Evolutionary conservation across 1,140 invertebrate genomes (phyloP).

Genomic region (Macrosteles quadrilineatus): DNA sequence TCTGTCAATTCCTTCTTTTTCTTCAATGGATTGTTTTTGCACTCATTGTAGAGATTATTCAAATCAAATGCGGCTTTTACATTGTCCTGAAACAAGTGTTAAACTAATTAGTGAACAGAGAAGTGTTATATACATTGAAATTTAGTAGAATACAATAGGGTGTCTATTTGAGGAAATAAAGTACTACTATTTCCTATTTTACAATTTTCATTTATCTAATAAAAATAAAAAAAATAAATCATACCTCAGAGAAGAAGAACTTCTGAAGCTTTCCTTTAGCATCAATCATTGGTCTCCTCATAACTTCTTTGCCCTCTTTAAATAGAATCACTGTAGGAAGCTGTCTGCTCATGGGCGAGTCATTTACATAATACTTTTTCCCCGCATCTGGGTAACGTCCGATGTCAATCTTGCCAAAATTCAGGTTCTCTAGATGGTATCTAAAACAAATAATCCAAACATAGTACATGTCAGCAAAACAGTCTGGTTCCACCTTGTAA

Average conservation of each 20-base stretch:
- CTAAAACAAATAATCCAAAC: too few species aligned
- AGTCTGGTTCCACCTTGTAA: too few species aligned
- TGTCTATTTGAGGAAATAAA: too few species aligned
- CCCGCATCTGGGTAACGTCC: constrained; percentile 89
- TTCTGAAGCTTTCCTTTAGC: constrained; percentile 78
- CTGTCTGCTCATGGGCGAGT: constrained; percentile 89
- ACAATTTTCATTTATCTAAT: not conserved
- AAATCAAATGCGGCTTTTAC: constrained; percentile 86
- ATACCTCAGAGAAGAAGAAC: constrained; percentile 67
- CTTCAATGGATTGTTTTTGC: constrained; percentile 57
- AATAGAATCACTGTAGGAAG: constrained; percentile 92
- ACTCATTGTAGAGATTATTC: constrained; percentile 82
- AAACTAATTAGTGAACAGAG: too few species aligned
- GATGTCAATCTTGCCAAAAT: constrained; percentile 96
- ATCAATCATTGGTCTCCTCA: constrained; percentile 80
- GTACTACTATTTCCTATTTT: not conserved
- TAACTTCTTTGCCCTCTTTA: constrained; percentile 81
- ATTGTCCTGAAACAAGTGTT: constrained; percentile 87
- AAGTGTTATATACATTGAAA: too few species aligned
- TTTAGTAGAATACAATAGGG: too few species aligned
- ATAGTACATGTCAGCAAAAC: not conserved
- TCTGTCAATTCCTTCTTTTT: constrained; percentile 32
- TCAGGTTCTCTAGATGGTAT: constrained; percentile 81
- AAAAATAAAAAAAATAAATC: constrained; percentile 15
- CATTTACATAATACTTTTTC: constrained; percentile 80